These are phyloP conservation scores for Volucella zonaria DNA, from an alignment of 2,888 invertebrate species.

Conservation along the genomic window DNA sequence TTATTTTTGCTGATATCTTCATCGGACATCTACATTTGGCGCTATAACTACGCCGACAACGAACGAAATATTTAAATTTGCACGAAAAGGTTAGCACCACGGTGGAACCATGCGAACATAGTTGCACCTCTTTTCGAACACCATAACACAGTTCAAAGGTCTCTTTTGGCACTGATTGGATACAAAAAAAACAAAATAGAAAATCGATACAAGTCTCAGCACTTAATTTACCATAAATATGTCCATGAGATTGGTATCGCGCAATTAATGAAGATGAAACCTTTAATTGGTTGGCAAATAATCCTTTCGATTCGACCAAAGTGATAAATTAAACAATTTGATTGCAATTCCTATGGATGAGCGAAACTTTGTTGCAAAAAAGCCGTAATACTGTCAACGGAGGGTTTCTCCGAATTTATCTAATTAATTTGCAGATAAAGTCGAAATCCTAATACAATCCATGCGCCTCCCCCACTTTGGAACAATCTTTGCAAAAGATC, in stretches of 20 bases:
- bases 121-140: constrained; percentile 9
- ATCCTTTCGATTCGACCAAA: not conserved
- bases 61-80: constrained; percentile 27
- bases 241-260: constrained; percentile 31
- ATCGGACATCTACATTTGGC: not conserved
- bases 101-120: not conserved
- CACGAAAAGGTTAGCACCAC: constrained; percentile 46
- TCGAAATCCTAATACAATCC: too few species aligned
- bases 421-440: too few species aligned
- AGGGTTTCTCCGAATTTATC: too few species aligned
- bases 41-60: not conserved
- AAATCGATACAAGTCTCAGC: not conserved
- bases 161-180: not conserved
- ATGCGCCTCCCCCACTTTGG: too few species aligned
- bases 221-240: constrained; percentile 1
- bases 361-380: not conserved
- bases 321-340: not conserved
- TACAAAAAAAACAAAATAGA: not conserved
- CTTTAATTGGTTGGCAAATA: constrained; percentile 19
- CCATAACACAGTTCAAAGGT: constrained; percentile 24
- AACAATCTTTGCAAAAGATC: not conserved
- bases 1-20: not conserved
- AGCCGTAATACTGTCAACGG: too few species aligned
- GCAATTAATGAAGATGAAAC: constrained; percentile 38
- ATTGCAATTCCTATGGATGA: not conserved